These are phyloP conservation scores for Synanthedon vespiformis DNA, from an alignment of 2,888 invertebrate species.

Conservation along the genomic window DNA sequence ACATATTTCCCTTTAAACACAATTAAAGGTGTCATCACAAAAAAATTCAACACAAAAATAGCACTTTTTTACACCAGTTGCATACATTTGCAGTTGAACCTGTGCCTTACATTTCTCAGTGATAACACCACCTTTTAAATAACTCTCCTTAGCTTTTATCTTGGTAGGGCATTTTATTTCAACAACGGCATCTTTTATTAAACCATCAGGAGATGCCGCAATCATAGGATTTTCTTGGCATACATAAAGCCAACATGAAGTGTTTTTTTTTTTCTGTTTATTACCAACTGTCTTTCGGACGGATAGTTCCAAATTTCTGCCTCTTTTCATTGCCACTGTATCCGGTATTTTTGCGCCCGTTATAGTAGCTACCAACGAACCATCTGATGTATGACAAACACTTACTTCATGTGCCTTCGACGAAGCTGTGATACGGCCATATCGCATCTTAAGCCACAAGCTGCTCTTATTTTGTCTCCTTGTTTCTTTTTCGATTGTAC, in stretches of 20 bases:
- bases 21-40: not conserved
- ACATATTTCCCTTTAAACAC: not conserved
- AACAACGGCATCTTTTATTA: slow-evolving; percentile 1
- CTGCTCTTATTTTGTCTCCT: slow-evolving; percentile 1
- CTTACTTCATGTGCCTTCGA: slow-evolving; percentile 2
- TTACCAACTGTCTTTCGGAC: slow-evolving; percentile 1
- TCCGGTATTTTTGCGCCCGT: slow-evolving; percentile 4
- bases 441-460: slow-evolving; percentile 1
- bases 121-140: no score
- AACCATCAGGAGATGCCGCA: no score
- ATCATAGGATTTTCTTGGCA: slow-evolving; percentile 1
- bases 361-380: slow-evolving; percentile 1
- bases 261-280: no score
- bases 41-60: no score
- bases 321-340: slow-evolving; percentile 3
- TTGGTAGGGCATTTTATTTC: slow-evolving; percentile 3
- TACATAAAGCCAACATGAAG: slow-evolving; percentile 1
- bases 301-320: slow-evolving; percentile 1
- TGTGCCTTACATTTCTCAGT: slow-evolving; percentile 2
- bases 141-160: not conserved
- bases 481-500: slow-evolving; percentile 1
- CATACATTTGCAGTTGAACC: slow-evolving; percentile 1
- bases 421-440: slow-evolving; percentile 3
- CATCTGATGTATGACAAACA: slow-evolving; percentile 2
- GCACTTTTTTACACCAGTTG: slow-evolving; percentile 1